Base-by-base conservation (phyloP, 2,113 vertebrate genomes). In the Edolisoma coerulescens region DNA sequence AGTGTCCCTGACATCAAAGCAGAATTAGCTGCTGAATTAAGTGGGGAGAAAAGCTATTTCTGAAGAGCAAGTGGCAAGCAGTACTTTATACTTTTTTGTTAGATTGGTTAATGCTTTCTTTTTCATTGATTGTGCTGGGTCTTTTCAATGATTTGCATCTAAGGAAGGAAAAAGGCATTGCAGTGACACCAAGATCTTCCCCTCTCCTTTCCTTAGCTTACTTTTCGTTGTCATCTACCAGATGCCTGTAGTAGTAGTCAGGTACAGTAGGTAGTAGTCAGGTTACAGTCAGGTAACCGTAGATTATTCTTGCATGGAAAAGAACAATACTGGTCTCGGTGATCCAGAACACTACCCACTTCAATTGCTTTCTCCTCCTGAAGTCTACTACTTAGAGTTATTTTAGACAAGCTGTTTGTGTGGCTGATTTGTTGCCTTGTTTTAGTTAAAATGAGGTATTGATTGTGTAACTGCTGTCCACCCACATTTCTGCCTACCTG, bases 401-500 rank as follows among this genome's bases (percentile, higher is more conserved):
- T 70, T 84, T 75, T 37, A 39, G 42, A 11, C 3, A 0, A 54
- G 14, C 16, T 53, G 35, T 59, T 91, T 26, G 16, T 70, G 32
- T 69, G 63, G 26, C 84, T 74, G 11, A 69, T 77, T 57, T 54
- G 22, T 75, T 84, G 60, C 35, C 26, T 35, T 39, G 8, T 63
- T 90, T 79, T 33, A 82, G 56, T 50, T 84, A 57, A 83, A 71
- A 87, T 28, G 19, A 69, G 22, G 13, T 56, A 7, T 63, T 73
- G 16, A 30, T 92, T 41, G 44, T 81, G 28, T 74, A 89, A 52
- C 8, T 89, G 63, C 45, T 61, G 50, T 44, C 77, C 27, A 56
- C 35, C 73, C 15, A 14, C 41, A 16, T 74, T 94, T 94, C 74
- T 96, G 73, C 50, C 59, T 79, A 65, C 81, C 56, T 74, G 45